Conservation (phyloP, 1,140 invertebrate species). For the Drosophila sucinea region DNA sequence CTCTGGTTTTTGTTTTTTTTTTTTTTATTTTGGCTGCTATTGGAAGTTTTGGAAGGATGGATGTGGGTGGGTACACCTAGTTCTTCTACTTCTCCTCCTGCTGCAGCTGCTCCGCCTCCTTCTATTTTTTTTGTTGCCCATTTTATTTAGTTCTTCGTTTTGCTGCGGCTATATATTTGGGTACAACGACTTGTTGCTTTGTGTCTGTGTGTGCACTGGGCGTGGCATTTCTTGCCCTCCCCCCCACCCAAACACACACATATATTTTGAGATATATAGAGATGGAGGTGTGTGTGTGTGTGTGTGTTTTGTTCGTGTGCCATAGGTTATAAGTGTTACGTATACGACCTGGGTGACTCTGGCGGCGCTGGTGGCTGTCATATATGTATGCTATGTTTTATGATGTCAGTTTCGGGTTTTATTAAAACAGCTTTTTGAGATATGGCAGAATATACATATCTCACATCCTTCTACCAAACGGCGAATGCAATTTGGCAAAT, state of each 20-base stretch:
- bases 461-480: constrained; percentile 2
- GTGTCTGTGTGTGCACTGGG: constrained; percentile 62
- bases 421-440: constrained; percentile 75
- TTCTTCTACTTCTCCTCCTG: constrained; percentile 12
- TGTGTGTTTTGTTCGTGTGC: neutral
- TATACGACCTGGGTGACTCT: constrained; percentile 68
- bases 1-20: constrained; percentile 39
- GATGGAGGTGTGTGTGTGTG: neutral
- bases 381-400: constrained; percentile 76
- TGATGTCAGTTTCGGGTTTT: constrained; percentile 81
- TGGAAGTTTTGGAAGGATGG: constrained; percentile 40
- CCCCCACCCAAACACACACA: constrained; percentile 14
- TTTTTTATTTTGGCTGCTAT: constrained; percentile 46
- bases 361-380: constrained; percentile 54
- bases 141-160: constrained; percentile 34
- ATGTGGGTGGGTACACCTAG: constrained; percentile 21
- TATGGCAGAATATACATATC: constrained; percentile 35
- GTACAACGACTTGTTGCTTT: constrained; percentile 81
- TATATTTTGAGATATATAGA: neutral
- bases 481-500: constrained; percentile 57
- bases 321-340: constrained; percentile 44
- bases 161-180: constrained; percentile 64
- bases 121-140: constrained; percentile 9
- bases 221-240: constrained; percentile 55
- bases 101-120: neutral